These are phyloP conservation scores for Trichechus manatus DNA, from an alignment of 2,113 vertebrate species.

Conservation along the genomic window DNA sequence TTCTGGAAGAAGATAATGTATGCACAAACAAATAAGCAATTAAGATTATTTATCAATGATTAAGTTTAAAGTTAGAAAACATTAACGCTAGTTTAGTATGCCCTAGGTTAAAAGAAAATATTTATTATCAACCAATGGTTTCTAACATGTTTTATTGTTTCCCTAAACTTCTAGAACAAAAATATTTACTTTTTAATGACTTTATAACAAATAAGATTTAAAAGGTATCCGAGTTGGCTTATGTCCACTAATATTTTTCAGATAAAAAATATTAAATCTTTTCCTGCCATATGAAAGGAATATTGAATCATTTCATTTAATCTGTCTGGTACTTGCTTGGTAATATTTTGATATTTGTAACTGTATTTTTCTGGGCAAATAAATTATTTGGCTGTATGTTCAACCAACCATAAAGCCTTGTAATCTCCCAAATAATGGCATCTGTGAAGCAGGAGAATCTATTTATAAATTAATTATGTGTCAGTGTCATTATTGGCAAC, in stretches of 20 bases:
- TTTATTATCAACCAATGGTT: neutral
- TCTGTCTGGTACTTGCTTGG: neutral
- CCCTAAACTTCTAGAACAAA: neutral
- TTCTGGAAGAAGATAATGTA: neutral
- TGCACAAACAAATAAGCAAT: neutral
- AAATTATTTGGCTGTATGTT: neutral
- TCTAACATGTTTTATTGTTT: neutral
- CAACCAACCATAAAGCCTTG: neutral
- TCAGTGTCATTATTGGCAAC: constrained; percentile 45
- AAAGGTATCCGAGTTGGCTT: neutral
- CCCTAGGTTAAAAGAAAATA: neutral
- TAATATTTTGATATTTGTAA: constrained; percentile 48
- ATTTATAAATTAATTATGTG: constrained; percentile 60
- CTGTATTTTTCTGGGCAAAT: constrained; percentile 57
- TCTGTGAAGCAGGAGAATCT: constrained; percentile 11
- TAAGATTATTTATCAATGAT: neutral
- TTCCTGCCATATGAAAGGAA: constrained; percentile 22
- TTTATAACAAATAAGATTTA: neutral
- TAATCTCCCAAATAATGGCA: constrained; percentile 35
- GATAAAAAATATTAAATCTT: constrained; percentile 32
- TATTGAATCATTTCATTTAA: constrained; percentile 23
- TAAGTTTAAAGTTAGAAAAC: constrained; percentile 13
- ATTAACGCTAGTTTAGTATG: neutral
- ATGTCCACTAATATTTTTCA: constrained; percentile 33
- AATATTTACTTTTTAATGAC: constrained; percentile 19